A percentile compares a stretch with the other conserved stretches of the same genome.
phyloP scores from a whole-genome alignment of 2,797 vertebrate species.

The Sciurus carolinensis region DNA sequence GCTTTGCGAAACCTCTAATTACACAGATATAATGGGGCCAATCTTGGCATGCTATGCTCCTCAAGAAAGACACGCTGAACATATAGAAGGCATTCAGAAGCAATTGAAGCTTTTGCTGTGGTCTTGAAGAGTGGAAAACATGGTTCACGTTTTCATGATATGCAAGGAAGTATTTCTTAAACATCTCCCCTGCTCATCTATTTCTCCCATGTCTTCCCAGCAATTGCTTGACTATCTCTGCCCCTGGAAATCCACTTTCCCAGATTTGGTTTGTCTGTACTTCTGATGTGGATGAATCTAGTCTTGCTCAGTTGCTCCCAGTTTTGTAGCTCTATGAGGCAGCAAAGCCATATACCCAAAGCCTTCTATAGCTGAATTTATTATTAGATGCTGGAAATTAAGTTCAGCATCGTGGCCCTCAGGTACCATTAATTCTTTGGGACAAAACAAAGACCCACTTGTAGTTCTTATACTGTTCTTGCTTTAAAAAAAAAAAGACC shows the following conservation, averaged over 20 bases:
- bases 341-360: background rate
- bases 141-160: background rate
- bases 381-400: slow-evolving; percentile 15
- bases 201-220: background rate
- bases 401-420: background rate
- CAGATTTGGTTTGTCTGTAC: background rate
- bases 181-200: background rate
- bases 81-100: background rate
- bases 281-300: background rate
- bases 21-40: background rate
- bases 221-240: background rate
- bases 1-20: background rate
- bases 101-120: background rate
- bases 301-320: background rate
- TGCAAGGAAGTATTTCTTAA: background rate
- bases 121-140: background rate
- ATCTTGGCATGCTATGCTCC: no score
- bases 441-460: background rate
- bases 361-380: background rate
- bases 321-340: background rate
- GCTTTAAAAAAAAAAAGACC: background rate
- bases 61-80: background rate
- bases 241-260: background rate
- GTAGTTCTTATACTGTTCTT: background rate
- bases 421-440: slow-evolving; percentile 12